These are phyloP conservation scores for Torymus tubicola DNA, from an alignment of 2,888 invertebrate species.

Conservation along the genomic window DNA sequence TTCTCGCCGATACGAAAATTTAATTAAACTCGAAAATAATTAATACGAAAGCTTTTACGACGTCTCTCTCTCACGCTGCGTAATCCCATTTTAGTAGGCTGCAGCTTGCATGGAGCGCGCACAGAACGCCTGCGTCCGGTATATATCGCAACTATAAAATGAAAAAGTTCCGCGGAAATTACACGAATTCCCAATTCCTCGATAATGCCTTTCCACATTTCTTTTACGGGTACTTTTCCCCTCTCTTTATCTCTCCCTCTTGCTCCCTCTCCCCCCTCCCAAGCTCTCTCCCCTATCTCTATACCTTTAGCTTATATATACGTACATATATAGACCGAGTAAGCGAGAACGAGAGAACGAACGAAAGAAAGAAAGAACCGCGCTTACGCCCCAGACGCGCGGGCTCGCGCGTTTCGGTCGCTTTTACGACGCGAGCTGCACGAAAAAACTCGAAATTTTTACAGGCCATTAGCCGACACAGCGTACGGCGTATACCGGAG, in stretches of 20 bases:
- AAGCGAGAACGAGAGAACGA: too few relatives aligned
- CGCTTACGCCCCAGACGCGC: too few relatives aligned
- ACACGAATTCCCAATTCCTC: constrained; percentile 51
- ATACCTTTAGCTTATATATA: not conserved
- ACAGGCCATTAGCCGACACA: constrained; percentile 50
- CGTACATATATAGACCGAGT: too few relatives aligned
- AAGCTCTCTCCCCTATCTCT: constrained; percentile 18
- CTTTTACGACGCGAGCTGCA: constrained; percentile 57
- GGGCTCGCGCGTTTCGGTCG: constrained; percentile 55
- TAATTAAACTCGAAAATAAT: constrained; percentile 41
- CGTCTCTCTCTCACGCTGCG: not conserved
- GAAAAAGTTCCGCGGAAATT: constrained; percentile 33
- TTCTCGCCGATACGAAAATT: constrained; percentile 4
- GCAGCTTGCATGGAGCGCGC: not conserved
- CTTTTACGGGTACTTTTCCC: constrained; percentile 52
- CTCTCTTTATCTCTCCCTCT: constrained; percentile 8
- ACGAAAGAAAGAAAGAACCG: too few relatives aligned
- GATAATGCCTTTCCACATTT: constrained; percentile 54
- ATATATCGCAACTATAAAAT: too few relatives aligned
- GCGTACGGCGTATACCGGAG: not conserved
- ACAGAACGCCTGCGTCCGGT: not conserved
- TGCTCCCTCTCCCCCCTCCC: not conserved
- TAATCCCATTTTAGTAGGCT: not conserved
- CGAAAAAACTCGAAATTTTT: constrained; percentile 57
- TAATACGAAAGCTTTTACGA: constrained; percentile 31